A percentile compares a stretch with the other conserved stretches of the same genome.
Conservation (phyloP, 2,797 vertebrate genomes). For the Cryptoblepharus egeriae region DNA sequence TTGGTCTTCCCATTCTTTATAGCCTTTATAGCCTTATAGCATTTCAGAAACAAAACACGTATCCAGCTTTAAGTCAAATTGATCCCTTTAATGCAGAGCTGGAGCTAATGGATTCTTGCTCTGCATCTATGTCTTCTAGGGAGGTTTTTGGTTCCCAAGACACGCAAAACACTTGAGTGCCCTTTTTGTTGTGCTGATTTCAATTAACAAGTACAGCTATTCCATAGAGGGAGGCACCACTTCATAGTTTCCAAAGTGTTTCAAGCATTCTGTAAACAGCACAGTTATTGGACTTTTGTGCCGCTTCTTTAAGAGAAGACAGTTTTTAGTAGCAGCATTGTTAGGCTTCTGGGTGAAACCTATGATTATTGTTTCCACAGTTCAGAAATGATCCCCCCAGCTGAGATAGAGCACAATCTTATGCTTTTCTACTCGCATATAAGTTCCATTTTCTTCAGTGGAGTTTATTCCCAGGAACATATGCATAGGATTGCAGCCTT, state of each 20-base stretch:
- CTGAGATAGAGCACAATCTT: no score
- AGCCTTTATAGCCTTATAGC: neutral
- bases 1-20: neutral
- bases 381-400: no score
- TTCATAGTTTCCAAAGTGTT: neutral
- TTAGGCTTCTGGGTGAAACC: neutral
- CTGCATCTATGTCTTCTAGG: neutral
- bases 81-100: neutral
- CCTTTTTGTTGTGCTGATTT: slow-evolving; percentile 10
- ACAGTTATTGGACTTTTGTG: neutral
- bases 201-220: slow-evolving; percentile 9
- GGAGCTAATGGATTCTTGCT: neutral
- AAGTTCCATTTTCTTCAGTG: no score
- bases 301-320: neutral
- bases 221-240: neutral
- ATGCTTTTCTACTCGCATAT: no score
- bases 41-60: neutral
- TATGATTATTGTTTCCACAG: neutral
- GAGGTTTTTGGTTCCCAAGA: neutral
- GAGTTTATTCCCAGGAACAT: no score
- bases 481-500: no score
- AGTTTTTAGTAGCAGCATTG: neutral
- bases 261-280: neutral
- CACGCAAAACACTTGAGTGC: neutral
- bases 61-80: neutral